Evolutionary conservation across 2,888 invertebrate species (phyloP).

Genomic region (Scaptomyza caliginosa): DNA sequence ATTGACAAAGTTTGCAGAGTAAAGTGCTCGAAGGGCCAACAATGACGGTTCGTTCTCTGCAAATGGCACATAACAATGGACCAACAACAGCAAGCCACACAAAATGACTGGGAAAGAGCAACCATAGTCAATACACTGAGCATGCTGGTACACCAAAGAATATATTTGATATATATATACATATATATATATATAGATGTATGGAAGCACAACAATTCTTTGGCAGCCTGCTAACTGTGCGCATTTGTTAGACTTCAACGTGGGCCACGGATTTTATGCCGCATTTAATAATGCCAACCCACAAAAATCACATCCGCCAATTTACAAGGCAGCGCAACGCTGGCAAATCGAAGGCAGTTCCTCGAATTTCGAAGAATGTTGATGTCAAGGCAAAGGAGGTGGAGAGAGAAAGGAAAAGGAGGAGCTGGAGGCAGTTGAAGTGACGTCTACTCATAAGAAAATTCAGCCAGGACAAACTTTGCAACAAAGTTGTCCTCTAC

Average conservation of each 20-base stretch:
- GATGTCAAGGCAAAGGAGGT: neutral
- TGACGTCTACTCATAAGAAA: constrained; percentile 76
- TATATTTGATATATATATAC: too few relatives aligned
- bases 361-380: constrained; percentile 23
- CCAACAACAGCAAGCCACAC: constrained; percentile 29
- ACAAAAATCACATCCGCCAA: constrained; percentile 79
- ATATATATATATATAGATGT: constrained; percentile 15
- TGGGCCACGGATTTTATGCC: constrained; percentile 72
- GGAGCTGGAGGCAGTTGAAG: constrained; percentile 8
- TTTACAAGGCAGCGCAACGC: constrained; percentile 59
- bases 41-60: constrained; percentile 33
- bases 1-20: constrained; percentile 71
- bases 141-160: constrained; percentile 18
- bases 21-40: constrained; percentile 61
- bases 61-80: constrained; percentile 51
- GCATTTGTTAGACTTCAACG: constrained; percentile 75
- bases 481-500: constrained; percentile 74
- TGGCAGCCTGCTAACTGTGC: constrained; percentile 70
- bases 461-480: constrained; percentile 72
- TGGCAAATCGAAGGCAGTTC: constrained; percentile 69
- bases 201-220: constrained; percentile 53
- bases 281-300: constrained; percentile 79
- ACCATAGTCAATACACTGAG: constrained; percentile 25
- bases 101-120: constrained; percentile 31
- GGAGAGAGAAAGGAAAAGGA: neutral